Conservation (phyloP, 1,140 invertebrate genomes). For the Episyrphus balteatus region DNA sequence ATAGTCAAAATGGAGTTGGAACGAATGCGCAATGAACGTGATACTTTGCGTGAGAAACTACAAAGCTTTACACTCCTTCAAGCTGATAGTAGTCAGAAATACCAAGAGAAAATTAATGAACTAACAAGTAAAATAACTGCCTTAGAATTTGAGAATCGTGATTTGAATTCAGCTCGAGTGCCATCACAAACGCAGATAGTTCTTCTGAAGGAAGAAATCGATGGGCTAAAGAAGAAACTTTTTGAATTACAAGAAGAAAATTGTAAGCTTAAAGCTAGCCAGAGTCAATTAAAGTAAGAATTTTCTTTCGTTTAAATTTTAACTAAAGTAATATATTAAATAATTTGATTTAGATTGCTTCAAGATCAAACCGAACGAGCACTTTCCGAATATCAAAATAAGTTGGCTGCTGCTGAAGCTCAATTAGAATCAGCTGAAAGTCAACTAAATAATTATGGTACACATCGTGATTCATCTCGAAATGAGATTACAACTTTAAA, state of each 20-base stretch:
- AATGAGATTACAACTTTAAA: conserved; percentile 17
- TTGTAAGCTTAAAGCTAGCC: conserved; percentile 12
- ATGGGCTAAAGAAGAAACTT: conserved; percentile 13
- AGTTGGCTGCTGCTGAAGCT: conserved; percentile 19
- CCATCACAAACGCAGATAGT: conserved; percentile 23
- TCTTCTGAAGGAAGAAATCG: conserved; percentile 24
- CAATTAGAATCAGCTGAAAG: conserved; percentile 21
- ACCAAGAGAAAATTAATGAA: conserved; percentile 19
- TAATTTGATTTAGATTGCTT: conserved; percentile 13
- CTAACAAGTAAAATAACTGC: conserved; percentile 16
- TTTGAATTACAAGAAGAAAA: conserved; percentile 13
- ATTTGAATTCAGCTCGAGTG: conserved; percentile 19
- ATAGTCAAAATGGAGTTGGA: conserved; percentile 26
- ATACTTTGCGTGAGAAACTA: conserved; percentile 25
- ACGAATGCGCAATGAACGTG: conserved; percentile 24
- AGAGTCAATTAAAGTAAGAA: conserved; percentile 23
- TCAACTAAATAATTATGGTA: conserved; percentile 17
- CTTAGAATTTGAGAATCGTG: conserved; percentile 24
- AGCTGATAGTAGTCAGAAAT: conserved; percentile 16
- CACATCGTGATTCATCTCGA: conserved; percentile 20
- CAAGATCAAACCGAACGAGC: conserved; percentile 34
- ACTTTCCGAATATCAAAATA: conserved; percentile 23
- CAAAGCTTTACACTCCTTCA: conserved; percentile 18
- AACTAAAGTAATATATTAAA: background rate
- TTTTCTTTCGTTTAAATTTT: background rate